Base-by-base conservation (phyloP, 1,140 invertebrate genomes). In the Harlomillsia oculata region DNA sequence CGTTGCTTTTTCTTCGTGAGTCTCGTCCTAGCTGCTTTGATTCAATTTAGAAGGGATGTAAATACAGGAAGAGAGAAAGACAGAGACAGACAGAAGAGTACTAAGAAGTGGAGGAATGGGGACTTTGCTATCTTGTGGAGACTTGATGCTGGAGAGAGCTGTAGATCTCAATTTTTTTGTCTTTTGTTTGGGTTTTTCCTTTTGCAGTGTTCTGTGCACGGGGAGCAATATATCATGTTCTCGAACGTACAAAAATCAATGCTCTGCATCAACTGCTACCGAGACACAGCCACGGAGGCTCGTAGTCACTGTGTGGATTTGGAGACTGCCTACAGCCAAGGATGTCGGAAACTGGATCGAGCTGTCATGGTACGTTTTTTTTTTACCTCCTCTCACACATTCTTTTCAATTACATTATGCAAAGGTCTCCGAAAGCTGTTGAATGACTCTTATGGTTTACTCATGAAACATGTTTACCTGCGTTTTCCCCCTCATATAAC, bases 191-290 rank as follows among this genome's bases (percentile, higher is more conserved):
- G 37, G 52, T 52, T 59, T 60, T 58, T 20, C 54, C 25, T 55
- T 52, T 69, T 69, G 34, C 74, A 83, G 72, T 84, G 82, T 68
- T 68, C 76, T 2, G 73, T 74, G 39, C 82, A 84, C 66, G 79
- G 80, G 13, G 82, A 84, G 68, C 80, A 80, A 53, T 82, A 80
- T 68, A 81, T 82, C 60, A 83, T 83, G 82, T 84, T 78, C 68
- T 82, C 80, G 5, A 79, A 79, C 32, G 75, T 77, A 36, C 79
- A 79, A 58, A 78, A 81, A 59, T 75, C 74, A 26, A 82, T 83
- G 81, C 68, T 83, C 2, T 84, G 82, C 63, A 80, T 82, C 9
- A 82, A 79, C 48, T 84, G 82, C 62, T 82, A 82, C 64, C 76
- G 81, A 14, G 82, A 84, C 64, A 78, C 77, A 5, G 78, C 80